A percentile compares a stretch with the other conserved stretches of the same genome.
These are phyloP conservation scores for Corythucha ciliata DNA, from an alignment of 2,888 invertebrate species.

Conservation along the genomic window DNA sequence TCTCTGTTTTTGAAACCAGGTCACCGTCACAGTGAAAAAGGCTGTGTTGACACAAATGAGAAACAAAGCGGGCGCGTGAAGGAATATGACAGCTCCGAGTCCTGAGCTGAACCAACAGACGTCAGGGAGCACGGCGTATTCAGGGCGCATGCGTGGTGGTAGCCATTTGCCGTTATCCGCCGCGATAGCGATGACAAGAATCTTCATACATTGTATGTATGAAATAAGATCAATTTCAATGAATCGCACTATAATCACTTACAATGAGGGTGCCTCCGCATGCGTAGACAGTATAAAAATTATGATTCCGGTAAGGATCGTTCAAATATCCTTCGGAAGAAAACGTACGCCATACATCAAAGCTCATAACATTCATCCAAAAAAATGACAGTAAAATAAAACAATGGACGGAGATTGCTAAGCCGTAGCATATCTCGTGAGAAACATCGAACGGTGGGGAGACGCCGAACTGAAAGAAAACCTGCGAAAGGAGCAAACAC, in stretches of 20 bases:
- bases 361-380: slow-evolving; percentile 27
- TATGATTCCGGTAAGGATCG: background rate
- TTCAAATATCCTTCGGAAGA: too few relatives aligned
- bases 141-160: slow-evolving; percentile 8
- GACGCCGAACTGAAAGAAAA: slow-evolving; percentile 19
- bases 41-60: slow-evolving; percentile 11
- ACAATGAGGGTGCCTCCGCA: slow-evolving; percentile 14
- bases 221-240: too few relatives aligned
- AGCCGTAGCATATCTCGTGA: background rate
- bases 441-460: slow-evolving; percentile 7
- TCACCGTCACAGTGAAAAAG: slow-evolving; percentile 19
- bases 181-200: background rate
- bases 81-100: slow-evolving; percentile 15
- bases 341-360: slow-evolving; percentile 24
- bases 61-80: slow-evolving; percentile 16
- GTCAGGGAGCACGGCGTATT: slow-evolving; percentile 9
- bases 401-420: slow-evolving; percentile 21
- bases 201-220: too few relatives aligned
- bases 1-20: slow-evolving; percentile 23
- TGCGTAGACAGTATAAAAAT: slow-evolving; percentile 19
- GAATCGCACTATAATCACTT: too few relatives aligned
- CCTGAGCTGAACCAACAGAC: slow-evolving; percentile 23
- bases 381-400: slow-evolving; percentile 21
- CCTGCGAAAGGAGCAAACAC: slow-evolving; percentile 20
- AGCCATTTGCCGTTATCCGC: slow-evolving; percentile 7